Evolutionary conservation across 2,113 vertebrate genomes (phyloP), one percentile per base, ranked within the genome.

Genomic region (Thermophis baileyi): DNA sequence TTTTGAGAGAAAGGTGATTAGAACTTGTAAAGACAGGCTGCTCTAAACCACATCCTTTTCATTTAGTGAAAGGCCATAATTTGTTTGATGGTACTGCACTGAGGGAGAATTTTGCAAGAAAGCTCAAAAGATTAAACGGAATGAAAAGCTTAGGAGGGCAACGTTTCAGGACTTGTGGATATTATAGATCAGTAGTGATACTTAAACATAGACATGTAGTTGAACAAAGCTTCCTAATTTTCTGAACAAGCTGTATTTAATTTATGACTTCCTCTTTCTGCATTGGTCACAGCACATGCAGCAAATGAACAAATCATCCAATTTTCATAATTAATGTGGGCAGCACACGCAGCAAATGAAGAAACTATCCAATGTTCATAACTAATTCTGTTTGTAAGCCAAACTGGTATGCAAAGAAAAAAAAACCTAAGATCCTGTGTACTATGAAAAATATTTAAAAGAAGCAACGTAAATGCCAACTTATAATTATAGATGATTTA

Each of bases 1-100:
- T 94, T 97, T 95, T 95, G 91, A 95, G 95, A 97, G 93, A 95
- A 97, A 94, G 54, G 85, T 89, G 96, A 92, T 90, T 96, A 92
- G 89, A 0, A 0, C 91, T 97, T 95, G 95, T 96, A 96, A 96
- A 96, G 50, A 54, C 95, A 94, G 91, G 88, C 89, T 92, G 63
- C 91, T 86, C 92, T 85, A 85, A 95, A 93, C 51, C 89, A 60
- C 55, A 85, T 93, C 53, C 89, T 95, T 95, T 96, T 91, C 93
- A 94, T 94, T 97, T 94, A 95, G 69, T 89, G 55, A 95, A 97
- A 96, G 47, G 51, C 90, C 90, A 94, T 95, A 90, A 57, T 95
- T 96, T 95, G 94, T 97, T 97, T 97, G 94, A 96, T 94, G 74
- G 54, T 35, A n/a, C 18, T 89, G 51, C 94, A 90, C 95, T 95